A percentile compares a stretch with the other conserved stretches of the same genome.
Conservation (phyloP, 2,113 vertebrate genomes). For the Balaenoptera acutorostrata region DNA sequence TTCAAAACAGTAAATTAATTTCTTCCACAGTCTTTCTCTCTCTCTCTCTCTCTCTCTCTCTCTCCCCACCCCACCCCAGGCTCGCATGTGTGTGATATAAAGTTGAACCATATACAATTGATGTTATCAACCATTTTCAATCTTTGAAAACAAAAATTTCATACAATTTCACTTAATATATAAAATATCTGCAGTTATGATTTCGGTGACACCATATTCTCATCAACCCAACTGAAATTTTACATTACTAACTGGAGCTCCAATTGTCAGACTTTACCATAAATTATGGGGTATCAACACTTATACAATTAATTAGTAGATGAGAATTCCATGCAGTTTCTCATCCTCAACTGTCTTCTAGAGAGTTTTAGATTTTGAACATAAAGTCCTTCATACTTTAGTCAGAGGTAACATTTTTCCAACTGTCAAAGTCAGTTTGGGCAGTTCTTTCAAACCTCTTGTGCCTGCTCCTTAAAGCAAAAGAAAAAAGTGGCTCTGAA, state of each 20-base stretch:
- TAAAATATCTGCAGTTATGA: not conserved
- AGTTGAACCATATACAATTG: not conserved
- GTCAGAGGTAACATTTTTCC: conserved; percentile 8
- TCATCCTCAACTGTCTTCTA: not conserved
- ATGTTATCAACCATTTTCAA: not conserved
- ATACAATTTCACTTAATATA: not conserved
- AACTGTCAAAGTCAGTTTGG: conserved; percentile 20
- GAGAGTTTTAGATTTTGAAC: not conserved
- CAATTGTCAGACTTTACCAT: not conserved
- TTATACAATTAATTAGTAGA: not conserved
- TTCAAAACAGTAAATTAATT: not conserved
- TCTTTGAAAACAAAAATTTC: not conserved
- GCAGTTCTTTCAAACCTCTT: conserved; percentile 28
- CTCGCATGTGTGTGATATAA: not conserved
- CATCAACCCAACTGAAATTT: not conserved
- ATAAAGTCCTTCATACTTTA: not conserved
- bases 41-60: not conserved
- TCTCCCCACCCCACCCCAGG: not conserved
- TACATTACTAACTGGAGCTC: not conserved
- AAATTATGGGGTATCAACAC: not conserved
- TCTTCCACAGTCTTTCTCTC: not conserved
- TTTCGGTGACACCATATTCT: not conserved
- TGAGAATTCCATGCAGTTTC: not conserved
- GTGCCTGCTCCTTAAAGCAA: conserved; percentile 44
- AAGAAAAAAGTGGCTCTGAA: conserved; percentile 65